These are phyloP conservation scores for Virgularia gustaviana DNA, from an alignment of 92 coral and sea anemone species.

Conservation along the genomic window DNA sequence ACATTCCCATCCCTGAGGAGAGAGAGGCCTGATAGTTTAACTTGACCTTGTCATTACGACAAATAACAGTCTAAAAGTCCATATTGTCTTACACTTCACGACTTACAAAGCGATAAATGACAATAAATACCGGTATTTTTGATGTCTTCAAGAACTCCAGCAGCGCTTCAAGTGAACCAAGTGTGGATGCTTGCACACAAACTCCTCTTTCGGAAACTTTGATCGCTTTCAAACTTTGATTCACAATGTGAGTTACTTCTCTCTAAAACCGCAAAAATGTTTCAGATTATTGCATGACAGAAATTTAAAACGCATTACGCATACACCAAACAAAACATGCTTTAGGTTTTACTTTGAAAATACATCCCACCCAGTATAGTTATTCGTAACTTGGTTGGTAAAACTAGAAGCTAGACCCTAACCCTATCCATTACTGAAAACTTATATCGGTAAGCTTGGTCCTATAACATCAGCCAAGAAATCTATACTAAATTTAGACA, in stretches of 20 bases:
- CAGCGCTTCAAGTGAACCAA: conserved; percentile 92
- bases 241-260: conserved; percentile 64
- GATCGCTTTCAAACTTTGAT: conserved; percentile 77
- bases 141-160: conserved; percentile 88
- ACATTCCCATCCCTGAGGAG: no score
- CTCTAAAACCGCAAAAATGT: conserved; percentile 38
- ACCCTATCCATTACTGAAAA: no score
- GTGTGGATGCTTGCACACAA: conserved; percentile 94
- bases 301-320: not conserved
- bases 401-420: no score
- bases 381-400: no score
- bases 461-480: no score
- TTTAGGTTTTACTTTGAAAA: not conserved
- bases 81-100: not conserved
- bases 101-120: not conserved
- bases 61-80: no score
- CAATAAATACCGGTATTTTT: conserved; percentile 79
- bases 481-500: no score
- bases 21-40: no score
- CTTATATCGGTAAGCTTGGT: no score
- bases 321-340: not conserved
- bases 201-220: conserved; percentile 96
- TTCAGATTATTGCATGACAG: conserved; percentile 1
- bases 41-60: no score
- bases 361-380: not conserved